Evolutionary conservation across 1,140 invertebrate species (phyloP).

Genomic region (Bursaphelenchus mucronatus): DNA sequence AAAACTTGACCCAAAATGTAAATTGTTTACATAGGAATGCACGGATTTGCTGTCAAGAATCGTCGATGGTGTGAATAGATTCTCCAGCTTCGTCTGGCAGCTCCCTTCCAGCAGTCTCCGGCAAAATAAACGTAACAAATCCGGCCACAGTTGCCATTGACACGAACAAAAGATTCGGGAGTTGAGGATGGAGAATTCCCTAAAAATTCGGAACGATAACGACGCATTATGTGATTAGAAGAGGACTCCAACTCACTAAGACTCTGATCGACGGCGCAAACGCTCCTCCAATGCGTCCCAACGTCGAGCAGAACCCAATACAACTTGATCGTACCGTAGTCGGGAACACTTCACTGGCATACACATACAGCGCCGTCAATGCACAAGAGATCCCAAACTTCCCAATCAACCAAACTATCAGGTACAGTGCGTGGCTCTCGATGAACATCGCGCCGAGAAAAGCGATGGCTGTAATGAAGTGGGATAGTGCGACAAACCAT

Average conservation of each 20-base stretch:
- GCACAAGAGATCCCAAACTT: slow-evolving; percentile 40
- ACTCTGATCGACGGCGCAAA: slow-evolving; percentile 13
- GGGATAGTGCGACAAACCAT: slow-evolving; percentile 29
- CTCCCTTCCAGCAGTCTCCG: slow-evolving; percentile 17
- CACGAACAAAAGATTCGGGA: slow-evolving; percentile 19
- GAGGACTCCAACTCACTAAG: slow-evolving; percentile 8
- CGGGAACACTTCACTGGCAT: slow-evolving; percentile 37
- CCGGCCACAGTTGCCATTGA: slow-evolving; percentile 3
- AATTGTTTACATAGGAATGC: too few species aligned
- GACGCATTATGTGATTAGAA: background rate
- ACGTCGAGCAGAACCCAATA: slow-evolving; percentile 38
- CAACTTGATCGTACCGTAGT: slow-evolving; percentile 31
- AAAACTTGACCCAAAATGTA: too few species aligned
- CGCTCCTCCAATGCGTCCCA: slow-evolving; percentile 14
- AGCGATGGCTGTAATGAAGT: slow-evolving; percentile 29
- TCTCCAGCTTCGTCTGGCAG: slow-evolving; percentile 11
- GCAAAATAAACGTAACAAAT: slow-evolving; percentile 26
- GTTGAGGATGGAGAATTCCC: slow-evolving; percentile 3
- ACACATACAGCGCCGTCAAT: slow-evolving; percentile 36
- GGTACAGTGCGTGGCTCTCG: background rate
- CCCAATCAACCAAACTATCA: slow-evolving; percentile 32
- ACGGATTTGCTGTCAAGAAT: too few species aligned
- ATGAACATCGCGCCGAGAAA: slow-evolving; percentile 27
- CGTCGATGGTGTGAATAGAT: too few species aligned
- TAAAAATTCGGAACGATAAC: background rate